Conservation (phyloP, 23 tunicate genomes). For the Diplosoma virens region DNA sequence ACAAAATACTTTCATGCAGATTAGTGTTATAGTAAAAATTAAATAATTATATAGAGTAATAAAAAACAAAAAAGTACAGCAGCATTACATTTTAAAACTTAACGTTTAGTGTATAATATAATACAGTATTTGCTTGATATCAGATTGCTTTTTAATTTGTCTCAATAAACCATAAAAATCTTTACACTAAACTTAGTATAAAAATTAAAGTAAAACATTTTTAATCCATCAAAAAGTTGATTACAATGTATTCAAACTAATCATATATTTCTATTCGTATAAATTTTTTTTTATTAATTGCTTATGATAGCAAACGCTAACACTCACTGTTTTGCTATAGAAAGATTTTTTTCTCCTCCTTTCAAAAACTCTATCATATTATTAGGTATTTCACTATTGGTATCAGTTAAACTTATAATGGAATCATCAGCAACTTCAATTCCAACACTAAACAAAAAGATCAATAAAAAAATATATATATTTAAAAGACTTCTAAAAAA, state of each 20-base stretch:
- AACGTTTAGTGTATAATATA: neutral
- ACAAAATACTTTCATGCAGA: neutral
- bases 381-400: conserved; percentile 41
- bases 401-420: conserved; percentile 41
- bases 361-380: conserved; percentile 55
- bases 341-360: conserved; percentile 31
- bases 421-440: conserved; percentile 26
- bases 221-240: no score
- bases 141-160: no score
- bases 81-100: neutral
- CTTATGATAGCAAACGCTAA: no score
- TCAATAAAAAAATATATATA: no score
- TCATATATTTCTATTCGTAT: no score
- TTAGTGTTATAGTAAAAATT: neutral
- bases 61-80: neutral
- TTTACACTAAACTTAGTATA: no score
- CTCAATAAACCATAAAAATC: no score
- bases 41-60: neutral
- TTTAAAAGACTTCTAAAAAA: no score
- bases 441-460: conserved; percentile 39
- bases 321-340: conserved; percentile 39
- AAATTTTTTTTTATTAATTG: no score
- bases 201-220: no score
- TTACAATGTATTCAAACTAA: no score
- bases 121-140: no score